phyloP scores from a whole-genome alignment of 2,888 invertebrate species.

The Venusia cambrica region DNA sequence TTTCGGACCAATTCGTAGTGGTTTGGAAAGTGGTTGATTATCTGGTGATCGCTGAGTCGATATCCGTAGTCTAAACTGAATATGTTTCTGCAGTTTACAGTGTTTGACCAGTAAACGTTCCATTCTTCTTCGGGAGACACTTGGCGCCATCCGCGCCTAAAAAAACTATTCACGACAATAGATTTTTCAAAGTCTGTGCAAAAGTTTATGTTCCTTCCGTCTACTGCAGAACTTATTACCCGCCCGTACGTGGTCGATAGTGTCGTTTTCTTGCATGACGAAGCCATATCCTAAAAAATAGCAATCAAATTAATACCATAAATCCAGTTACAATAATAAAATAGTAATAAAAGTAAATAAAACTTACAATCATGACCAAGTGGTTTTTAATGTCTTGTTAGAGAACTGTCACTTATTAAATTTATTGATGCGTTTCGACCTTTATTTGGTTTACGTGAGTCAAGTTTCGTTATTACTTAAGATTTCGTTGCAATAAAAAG shows the following conservation, averaged over 20 bases:
- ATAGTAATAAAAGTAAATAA: not conserved
- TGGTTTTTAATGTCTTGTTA: slow-evolving; percentile 8
- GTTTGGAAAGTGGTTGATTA: slow-evolving; percentile 97
- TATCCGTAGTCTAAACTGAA: slow-evolving; percentile 79
- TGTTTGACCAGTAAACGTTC: slow-evolving; percentile 97
- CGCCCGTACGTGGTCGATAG: slow-evolving; percentile 45
- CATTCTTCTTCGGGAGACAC: slow-evolving; percentile 93
- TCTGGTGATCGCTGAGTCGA: slow-evolving; percentile 88
- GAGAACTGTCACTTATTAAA: not conserved
- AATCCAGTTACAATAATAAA: too few species aligned
- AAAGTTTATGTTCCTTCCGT: slow-evolving; percentile 80
- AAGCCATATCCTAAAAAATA: slow-evolving; percentile 19
- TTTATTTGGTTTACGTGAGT: not conserved
- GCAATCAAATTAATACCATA: too few species aligned
- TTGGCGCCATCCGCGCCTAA: slow-evolving; percentile 84
- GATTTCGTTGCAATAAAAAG: slow-evolving; percentile 7
- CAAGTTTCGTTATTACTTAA: too few species aligned
- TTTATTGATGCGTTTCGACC: slow-evolving; percentile 2
- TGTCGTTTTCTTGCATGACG: slow-evolving; percentile 84
- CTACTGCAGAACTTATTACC: slow-evolving; percentile 44
- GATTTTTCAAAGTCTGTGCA: slow-evolving; percentile 55
- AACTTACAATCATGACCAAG: slow-evolving; percentile 14
- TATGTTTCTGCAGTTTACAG: slow-evolving; percentile 91
- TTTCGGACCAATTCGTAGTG: slow-evolving; percentile 97
- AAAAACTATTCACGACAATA: slow-evolving; percentile 47